Conservation (phyloP, 92 coral and sea anemone species). For the Epizoanthus ramosus region DNA sequence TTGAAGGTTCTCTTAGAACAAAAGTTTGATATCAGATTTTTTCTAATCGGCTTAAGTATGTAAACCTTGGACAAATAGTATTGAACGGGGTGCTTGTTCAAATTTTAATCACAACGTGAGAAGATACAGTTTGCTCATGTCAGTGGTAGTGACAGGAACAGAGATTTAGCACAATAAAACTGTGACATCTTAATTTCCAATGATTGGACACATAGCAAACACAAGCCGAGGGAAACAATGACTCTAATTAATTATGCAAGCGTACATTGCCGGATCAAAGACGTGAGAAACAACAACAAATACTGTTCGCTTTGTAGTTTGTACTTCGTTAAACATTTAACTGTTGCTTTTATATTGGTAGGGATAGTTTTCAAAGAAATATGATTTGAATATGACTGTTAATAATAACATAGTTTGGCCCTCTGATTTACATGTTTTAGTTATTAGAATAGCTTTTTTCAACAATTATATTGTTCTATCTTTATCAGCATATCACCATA, state of each 20-base stretch:
- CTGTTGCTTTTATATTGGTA: constrained; percentile 21
- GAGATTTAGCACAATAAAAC: constrained; percentile 25
- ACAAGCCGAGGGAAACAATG: constrained; percentile 17
- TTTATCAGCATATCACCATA: too few species aligned
- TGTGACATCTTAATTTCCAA: constrained; percentile 39
- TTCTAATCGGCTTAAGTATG: constrained; percentile 50
- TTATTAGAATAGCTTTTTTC: too few species aligned
- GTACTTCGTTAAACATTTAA: constrained; percentile 28
- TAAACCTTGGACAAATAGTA: constrained; percentile 42
- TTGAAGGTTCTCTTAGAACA: constrained; percentile 44
- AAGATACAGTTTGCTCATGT: constrained; percentile 41
- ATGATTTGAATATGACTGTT: constrained; percentile 9
- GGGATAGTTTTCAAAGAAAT: neutral
- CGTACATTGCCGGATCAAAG: constrained; percentile 40
- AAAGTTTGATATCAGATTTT: constrained; percentile 47
- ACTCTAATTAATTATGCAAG: constrained; percentile 45
- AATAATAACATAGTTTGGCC: neutral
- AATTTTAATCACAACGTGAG: constrained; percentile 46
- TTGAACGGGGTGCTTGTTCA: constrained; percentile 47
- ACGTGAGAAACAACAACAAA: constrained; percentile 31
- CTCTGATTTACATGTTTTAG: neutral
- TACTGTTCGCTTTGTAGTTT: constrained; percentile 33
- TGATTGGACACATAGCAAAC: constrained; percentile 40
- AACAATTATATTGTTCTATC: too few species aligned
- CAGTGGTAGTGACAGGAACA: constrained; percentile 36